phyloP scores from a whole-genome alignment of 2,888 invertebrate genomes.

The Euspilapteryx auroguttella region DNA sequence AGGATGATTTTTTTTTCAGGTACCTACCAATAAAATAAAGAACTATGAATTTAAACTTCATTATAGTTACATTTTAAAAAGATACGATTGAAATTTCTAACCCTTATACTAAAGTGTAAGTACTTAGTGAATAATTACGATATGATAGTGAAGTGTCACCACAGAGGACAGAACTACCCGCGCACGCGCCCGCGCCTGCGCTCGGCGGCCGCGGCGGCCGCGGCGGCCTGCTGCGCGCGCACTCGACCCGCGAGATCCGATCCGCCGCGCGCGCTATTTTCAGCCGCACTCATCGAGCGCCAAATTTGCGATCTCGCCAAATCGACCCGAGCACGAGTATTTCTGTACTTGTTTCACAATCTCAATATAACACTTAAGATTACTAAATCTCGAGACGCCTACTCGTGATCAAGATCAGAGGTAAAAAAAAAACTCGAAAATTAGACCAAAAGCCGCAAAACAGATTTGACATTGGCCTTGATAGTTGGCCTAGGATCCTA shows the following conservation, averaged over 20 bases:
- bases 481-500: conserved; percentile 6
- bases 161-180: not conserved
- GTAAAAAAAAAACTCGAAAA: conserved; percentile 5
- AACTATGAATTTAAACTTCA: no score
- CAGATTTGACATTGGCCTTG: conserved; percentile 48
- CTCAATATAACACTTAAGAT: no score
- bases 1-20: no score
- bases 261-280: conserved; percentile 47
- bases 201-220: conserved; percentile 9
- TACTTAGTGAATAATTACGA: no score
- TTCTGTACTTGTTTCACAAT: conserved; percentile 53
- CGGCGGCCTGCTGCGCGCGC: no score
- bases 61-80: no score
- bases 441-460: conserved; percentile 14
- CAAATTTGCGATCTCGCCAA: conserved; percentile 58
- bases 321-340: conserved; percentile 47
- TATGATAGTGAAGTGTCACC: conserved; percentile 4
- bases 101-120: no score
- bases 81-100: no score
- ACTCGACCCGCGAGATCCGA: conserved; percentile 55
- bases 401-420: no score
- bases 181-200: conserved; percentile 1
- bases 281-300: conserved; percentile 40
- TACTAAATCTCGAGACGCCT: no score
- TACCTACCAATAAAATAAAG: no score